Base-by-base conservation (phyloP, 2,888 invertebrate genomes). In the Pharmacophagus antenor region DNA sequence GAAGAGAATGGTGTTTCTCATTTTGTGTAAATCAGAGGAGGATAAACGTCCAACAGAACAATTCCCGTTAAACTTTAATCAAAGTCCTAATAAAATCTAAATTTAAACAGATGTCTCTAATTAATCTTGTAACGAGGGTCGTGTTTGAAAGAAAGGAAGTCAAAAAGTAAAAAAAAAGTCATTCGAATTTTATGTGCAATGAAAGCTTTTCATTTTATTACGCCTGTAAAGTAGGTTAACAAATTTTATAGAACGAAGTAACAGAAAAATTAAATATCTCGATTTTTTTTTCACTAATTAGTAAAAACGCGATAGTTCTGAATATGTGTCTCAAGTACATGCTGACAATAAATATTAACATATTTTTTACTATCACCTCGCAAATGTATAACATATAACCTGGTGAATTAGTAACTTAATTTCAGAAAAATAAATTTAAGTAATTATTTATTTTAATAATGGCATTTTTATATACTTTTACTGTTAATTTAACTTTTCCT, bases 71-170 rank as follows among this genome's bases (percentile, higher is more conserved):
- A 52, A 51, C 21, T 44, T 27, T 59, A 44, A 55, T 55, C 31
- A 46, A 50, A 60, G 18, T 21, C 46, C 37, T 23, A 55, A 55
- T 46, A 55, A 55, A 50, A 52, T 58, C 41, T 46, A 44, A 46
- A 60, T 46, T 48, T 42, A 46, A 60, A 59, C 31, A 44, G 49
- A 59, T 27, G 23, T 44, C 44, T 31, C 22, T 60, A 55, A 60
- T 60, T 50, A 55, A 60, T 60, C 44, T 46, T 55, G 23, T 50
- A 60, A 60, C 60, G 23, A 60, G 55, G 44, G 50, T 60, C 55
- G 22, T n/a, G 22, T 20, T 41, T 44, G 48, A 42, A 21, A 44
- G 21, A 50, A 47, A 57, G 51, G 46, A 55, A 55, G 54, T 58
- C 22, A n/a, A 46, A 22, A 42, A 42, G 17, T 17, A 1, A n/a